Conservation (phyloP, 2,888 invertebrate genomes). For the Sialis fuliginosa region DNA sequence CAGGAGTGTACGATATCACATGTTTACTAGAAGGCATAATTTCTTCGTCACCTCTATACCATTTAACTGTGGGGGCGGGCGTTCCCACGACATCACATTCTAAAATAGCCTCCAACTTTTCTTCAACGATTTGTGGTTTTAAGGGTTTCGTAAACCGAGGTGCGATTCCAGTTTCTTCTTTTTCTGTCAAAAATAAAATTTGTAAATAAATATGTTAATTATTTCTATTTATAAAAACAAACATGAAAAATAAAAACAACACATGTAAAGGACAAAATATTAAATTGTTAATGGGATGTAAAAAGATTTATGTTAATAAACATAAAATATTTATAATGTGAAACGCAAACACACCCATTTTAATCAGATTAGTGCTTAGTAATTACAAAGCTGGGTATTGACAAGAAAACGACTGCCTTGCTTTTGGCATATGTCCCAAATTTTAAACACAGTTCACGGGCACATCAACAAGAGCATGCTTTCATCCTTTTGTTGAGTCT, state of each 20-base stretch:
- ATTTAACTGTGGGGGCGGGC: slow-evolving; percentile 52
- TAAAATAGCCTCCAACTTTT: slow-evolving; percentile 40
- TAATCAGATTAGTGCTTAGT: too few relatives aligned
- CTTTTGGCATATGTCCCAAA: neutral
- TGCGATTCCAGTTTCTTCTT: slow-evolving; percentile 50
- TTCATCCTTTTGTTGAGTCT: neutral
- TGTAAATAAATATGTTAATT: neutral
- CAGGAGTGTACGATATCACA: slow-evolving; percentile 36
- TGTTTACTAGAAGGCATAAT: slow-evolving; percentile 36
- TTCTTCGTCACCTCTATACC: slow-evolving; percentile 46
- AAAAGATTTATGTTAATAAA: too few relatives aligned
- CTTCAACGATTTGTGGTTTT: slow-evolving; percentile 43
- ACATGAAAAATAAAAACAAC: neutral
- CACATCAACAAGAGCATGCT: neutral
- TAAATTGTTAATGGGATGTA: neutral
- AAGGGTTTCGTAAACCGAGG: slow-evolving; percentile 47
- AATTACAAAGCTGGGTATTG: too few relatives aligned
- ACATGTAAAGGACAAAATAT: neutral
- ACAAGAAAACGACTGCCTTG: neutral
- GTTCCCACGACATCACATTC: slow-evolving; percentile 49
- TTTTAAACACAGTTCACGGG: neutral
- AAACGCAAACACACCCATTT: too few relatives aligned
- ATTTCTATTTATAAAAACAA: neutral
- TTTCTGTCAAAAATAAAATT: slow-evolving; percentile 26
- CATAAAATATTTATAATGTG: too few relatives aligned